Base-by-base conservation (phyloP, 2,797 vertebrate species). In the Megalops cyprinoides region DNA sequence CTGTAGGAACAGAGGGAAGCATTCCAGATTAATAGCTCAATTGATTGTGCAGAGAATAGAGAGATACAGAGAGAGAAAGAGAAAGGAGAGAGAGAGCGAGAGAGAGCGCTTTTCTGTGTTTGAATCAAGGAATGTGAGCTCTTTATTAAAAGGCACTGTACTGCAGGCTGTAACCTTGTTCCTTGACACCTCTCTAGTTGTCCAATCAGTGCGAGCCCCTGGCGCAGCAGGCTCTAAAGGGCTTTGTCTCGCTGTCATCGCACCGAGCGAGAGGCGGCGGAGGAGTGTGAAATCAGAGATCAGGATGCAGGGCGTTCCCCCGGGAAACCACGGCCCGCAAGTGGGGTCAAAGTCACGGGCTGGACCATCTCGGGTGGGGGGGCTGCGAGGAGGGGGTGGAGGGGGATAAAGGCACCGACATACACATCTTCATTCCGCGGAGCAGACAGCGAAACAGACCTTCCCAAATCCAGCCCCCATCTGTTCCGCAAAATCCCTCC, bases 221-320 rank as follows among this genome's bases (percentile, higher is more conserved):
- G n/a, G 95, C 95, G 93, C 88, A 90, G 95, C 92, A 91, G 83
- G 94, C 95, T 97, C 96, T 96, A 96, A 96, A 95, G 92, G 94
- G 94, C 94, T 95, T 97, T 96, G 79, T 97, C 96, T 98, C 96
- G 96, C 95, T 96, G 96, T 95, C 95, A 96, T 93, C 91, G 89
- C 78, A 23, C 49, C 8, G 15, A 48, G 78, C 18, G 46, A 20
- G 20, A 46, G 48, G 49, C 31, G 49, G 15, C 31, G 65, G 58
- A 79, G 76, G 77, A 83, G 67, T 56, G 71, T 85, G 84, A 85
- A 85, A 82, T 85, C 79, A 84, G 76, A 82, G 49, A 77, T 73
- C 76, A 76, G 15, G 49, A 81, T 51, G 82, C 71, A 15, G 73
- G 42, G 55, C 53, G 74, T 76, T 81, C 74, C 77, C 78, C 49